Percentiles rank a stretch among this genome's conserved stretches.
Conservation (phyloP, 2,797 vertebrate species). For the Muscicapa striata region DNA sequence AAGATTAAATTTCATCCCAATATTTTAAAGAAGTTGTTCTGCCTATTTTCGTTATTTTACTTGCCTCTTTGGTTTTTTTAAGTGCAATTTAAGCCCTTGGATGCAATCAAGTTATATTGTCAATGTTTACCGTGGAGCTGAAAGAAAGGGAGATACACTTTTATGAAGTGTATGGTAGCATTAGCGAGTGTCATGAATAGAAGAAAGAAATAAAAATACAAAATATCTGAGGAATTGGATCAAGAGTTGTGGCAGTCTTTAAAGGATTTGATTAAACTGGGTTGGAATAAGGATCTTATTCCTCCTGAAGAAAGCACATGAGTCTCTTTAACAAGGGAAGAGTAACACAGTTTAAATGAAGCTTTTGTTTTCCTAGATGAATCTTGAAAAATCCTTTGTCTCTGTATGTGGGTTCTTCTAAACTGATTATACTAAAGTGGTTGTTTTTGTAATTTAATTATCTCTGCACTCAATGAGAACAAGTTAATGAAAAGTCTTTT, state of each 20-base stretch:
- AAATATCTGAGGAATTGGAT: not conserved
- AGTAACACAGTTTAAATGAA: not conserved
- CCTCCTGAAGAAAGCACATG: not conserved
- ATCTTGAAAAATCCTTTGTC: constrained; percentile 37
- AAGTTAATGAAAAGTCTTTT: constrained; percentile 36
- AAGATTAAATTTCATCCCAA: not conserved
- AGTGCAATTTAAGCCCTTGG: not conserved
- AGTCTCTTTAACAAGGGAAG: not conserved
- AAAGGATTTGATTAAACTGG: not conserved
- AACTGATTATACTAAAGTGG: constrained; percentile 12
- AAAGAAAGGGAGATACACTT: not conserved
- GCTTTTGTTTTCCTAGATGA: not conserved
- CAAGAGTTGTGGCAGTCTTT: not conserved
- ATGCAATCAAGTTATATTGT: not conserved
- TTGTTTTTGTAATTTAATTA: constrained; percentile 58
- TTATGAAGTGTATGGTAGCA: not conserved
- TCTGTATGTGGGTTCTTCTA: constrained; percentile 5
- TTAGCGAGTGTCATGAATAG: not conserved
- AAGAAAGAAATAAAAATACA: not conserved
- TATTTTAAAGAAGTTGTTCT: not conserved
- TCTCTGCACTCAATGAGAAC: not conserved
- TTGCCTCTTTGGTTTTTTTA: not conserved
- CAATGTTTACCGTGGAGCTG: not conserved
- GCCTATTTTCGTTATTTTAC: not conserved
- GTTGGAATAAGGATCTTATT: not conserved